Evolutionary conservation across 1,140 invertebrate genomes (phyloP).

Genomic region (Eupristina koningsbergeri): DNA sequence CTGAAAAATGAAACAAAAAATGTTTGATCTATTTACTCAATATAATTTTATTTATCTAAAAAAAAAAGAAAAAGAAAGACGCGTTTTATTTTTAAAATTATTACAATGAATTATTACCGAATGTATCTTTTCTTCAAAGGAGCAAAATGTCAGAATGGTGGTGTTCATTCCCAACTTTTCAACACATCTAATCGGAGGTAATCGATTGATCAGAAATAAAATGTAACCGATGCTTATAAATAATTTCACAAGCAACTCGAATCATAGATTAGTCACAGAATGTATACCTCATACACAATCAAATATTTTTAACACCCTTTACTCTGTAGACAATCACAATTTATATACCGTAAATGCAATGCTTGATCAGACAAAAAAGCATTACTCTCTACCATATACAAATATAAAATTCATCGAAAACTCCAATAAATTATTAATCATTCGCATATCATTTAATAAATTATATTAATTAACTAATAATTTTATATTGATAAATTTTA

Average conservation of each 20-base stretch:
- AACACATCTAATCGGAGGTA: neutral
- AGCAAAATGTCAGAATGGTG: neutral
- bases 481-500: no score
- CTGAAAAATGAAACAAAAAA: no score
- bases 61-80: no score
- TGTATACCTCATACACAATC: slow-evolving; percentile 20
- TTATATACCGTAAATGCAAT: slow-evolving; percentile 24
- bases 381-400: neutral
- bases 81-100: neutral
- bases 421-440: neutral
- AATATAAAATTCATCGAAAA: neutral
- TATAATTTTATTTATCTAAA: no score
- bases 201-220: slow-evolving; percentile 44
- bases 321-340: slow-evolving; percentile 1
- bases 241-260: slow-evolving; percentile 38
- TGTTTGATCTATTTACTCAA: no score
- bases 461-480: no score
- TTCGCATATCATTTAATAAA: no score
- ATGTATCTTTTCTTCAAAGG: neutral
- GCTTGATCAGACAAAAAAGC: slow-evolving; percentile 8
- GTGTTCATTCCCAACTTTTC: neutral
- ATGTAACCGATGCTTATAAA: slow-evolving; percentile 39
- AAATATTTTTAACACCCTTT: slow-evolving; percentile 39
- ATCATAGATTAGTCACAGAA: slow-evolving; percentile 44
- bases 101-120: neutral